phyloP scores from a whole-genome alignment of 1,140 invertebrate species.

The Trichonephila clavipes region DNA sequence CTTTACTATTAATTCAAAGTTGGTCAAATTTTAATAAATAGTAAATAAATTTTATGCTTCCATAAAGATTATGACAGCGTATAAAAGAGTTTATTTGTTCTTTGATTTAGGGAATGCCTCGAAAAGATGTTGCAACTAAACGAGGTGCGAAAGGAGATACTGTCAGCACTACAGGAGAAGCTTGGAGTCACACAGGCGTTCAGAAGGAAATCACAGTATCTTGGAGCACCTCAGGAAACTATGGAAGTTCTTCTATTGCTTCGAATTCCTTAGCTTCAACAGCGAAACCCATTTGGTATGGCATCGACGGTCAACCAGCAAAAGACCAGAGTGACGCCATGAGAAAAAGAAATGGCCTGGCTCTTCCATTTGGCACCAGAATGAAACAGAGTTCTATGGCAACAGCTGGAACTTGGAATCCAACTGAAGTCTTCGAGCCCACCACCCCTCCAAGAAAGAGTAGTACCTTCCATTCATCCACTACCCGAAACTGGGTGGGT shows the following conservation, averaged over 20 bases:
- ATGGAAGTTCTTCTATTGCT: conserved; percentile 31
- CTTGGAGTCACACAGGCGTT: conserved; percentile 45
- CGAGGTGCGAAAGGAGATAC: conserved; percentile 20
- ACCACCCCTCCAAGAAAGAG: background rate
- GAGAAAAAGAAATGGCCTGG: conserved; percentile 11
- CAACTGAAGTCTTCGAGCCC: background rate
- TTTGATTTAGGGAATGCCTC: background rate
- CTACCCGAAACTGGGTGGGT: background rate
- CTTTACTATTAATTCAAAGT: too few species aligned
- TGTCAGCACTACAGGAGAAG: background rate
- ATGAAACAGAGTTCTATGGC: conserved; percentile 28
- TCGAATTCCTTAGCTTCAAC: conserved; percentile 25
- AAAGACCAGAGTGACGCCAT: conserved; percentile 40
- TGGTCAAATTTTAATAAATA: too few species aligned
- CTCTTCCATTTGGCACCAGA: conserved; percentile 54
- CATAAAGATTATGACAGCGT: too few species aligned
- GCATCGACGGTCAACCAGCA: conserved; percentile 58
- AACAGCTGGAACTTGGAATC: conserved; percentile 50
- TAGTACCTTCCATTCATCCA: background rate
- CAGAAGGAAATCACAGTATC: conserved; percentile 66
- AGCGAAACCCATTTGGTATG: conserved; percentile 60
- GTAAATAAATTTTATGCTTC: too few species aligned
- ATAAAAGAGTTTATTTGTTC: background rate
- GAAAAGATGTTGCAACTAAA: conserved; percentile 13
- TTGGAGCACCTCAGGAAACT: conserved; percentile 52